A percentile compares a stretch with the other conserved stretches of the same genome.
Evolutionary conservation across 2,888 invertebrate genomes (phyloP).

Genomic region (Auanema freiburgensis): DNA sequence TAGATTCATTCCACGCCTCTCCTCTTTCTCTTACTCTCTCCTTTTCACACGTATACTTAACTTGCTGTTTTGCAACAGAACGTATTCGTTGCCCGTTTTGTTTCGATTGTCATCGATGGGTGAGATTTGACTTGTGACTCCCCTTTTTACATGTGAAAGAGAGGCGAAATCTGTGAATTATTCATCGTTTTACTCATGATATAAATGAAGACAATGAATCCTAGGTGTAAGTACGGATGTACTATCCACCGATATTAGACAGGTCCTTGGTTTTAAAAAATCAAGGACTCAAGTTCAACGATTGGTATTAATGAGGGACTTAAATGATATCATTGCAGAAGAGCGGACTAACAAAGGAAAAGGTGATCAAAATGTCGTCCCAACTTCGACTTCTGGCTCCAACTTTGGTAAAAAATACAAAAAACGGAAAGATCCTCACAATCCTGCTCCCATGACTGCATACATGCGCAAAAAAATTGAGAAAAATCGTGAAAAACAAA

Average conservation of each 20-base stretch:
- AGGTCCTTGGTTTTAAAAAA: too few species aligned
- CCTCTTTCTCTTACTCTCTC: not conserved
- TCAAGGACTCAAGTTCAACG: too few species aligned
- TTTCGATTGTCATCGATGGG: too few species aligned
- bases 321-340: conserved; percentile 7
- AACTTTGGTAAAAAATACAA: not conserved
- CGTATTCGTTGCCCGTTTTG: too few species aligned
- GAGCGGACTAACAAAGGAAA: conserved; percentile 7
- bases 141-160: too few species aligned
- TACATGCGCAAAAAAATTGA: conserved; percentile 43
- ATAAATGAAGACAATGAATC: too few species aligned
- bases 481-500: conserved; percentile 19
- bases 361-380: conserved; percentile 4
- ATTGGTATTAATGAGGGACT: too few species aligned
- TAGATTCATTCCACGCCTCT: not conserved
- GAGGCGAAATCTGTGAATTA: too few species aligned
- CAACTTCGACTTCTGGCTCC: not conserved
- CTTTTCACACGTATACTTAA: not conserved
- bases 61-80: conserved; percentile 2
- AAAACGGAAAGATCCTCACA: conserved; percentile 4
- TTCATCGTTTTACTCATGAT: too few species aligned
- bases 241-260: too few species aligned
- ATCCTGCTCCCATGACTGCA: conserved; percentile 24
- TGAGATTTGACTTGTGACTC: too few species aligned
- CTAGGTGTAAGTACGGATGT: too few species aligned